A percentile compares a stretch with the other conserved stretches of the same genome.
phyloP scores from a whole-genome alignment of 2,113 vertebrate genomes.

The Vulpes vulpes region DNA sequence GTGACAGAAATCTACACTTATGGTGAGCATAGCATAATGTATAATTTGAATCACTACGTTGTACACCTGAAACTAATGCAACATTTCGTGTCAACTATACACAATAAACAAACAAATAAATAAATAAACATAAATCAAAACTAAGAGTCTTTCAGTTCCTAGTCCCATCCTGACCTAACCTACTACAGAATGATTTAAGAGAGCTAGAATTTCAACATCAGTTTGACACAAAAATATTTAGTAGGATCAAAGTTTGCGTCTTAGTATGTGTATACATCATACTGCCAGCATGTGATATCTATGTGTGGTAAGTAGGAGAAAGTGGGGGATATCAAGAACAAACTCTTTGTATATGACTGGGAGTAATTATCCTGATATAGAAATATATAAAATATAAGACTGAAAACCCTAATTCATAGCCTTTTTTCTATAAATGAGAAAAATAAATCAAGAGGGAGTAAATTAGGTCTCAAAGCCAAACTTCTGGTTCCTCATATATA shows the following conservation, averaged over 20 bases:
- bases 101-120: neutral
- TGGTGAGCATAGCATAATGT: neutral
- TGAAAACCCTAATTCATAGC: slow-evolving; percentile 23
- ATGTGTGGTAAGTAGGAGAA: slow-evolving; percentile 1
- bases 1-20: neutral
- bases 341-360: neutral
- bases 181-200: neutral
- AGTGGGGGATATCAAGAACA: neutral
- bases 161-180: neutral
- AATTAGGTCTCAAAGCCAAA: slow-evolving; percentile 15
- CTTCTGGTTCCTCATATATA: neutral
- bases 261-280: neutral
- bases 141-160: neutral
- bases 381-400: slow-evolving; percentile 26
- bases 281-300: neutral
- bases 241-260: neutral
- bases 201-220: neutral
- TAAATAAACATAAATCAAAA: neutral
- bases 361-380: neutral
- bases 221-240: slow-evolving; percentile 53
- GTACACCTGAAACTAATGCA: neutral
- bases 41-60: neutral
- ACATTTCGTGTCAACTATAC: neutral
- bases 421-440: neutral
- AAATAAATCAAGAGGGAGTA: neutral